Evolutionary conservation across 2,113 vertebrate genomes (phyloP).

Genomic region (Zapus hudsonius): DNA sequence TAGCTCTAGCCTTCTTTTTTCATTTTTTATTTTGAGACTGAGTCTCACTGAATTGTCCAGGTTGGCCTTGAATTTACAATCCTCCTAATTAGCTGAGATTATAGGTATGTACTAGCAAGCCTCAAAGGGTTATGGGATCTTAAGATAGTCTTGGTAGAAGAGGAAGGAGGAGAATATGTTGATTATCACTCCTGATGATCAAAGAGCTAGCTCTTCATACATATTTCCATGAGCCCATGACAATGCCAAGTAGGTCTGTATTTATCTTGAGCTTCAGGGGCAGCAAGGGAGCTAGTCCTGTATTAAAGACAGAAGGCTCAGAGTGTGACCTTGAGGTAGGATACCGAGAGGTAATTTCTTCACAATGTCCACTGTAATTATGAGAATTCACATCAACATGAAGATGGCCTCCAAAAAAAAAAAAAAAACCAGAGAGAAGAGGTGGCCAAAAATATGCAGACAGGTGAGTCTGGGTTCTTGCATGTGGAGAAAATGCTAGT

Average conservation of each 20-base stretch:
- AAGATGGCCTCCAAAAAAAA: constrained; percentile 2
- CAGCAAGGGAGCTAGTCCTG: not conserved
- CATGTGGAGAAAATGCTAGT: not conserved
- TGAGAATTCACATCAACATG: not conserved
- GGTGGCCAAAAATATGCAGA: not conserved
- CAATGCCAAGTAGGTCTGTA: not conserved
- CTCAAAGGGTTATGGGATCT: not conserved
- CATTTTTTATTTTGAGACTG: not conserved
- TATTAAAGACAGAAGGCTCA: not conserved
- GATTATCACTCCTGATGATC: not conserved
- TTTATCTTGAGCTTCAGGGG: not conserved
- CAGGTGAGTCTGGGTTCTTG: not conserved
- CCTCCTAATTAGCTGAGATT: not conserved
- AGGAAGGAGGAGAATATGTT: not conserved
- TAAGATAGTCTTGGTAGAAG: not conserved
- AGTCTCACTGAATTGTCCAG: not conserved
- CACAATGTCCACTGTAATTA: not conserved
- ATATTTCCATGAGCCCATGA: not conserved
- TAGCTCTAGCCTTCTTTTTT: too few relatives aligned
- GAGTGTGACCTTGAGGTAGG: not conserved
- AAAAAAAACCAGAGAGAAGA: not conserved
- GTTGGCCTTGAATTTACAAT: not conserved
- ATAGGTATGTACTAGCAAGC: not conserved
- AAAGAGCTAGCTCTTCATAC: not conserved
- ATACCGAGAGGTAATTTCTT: not conserved